Evolutionary conservation across 2,888 invertebrate genomes (phyloP).

Genomic region (Platerodrilus igneus): DNA sequence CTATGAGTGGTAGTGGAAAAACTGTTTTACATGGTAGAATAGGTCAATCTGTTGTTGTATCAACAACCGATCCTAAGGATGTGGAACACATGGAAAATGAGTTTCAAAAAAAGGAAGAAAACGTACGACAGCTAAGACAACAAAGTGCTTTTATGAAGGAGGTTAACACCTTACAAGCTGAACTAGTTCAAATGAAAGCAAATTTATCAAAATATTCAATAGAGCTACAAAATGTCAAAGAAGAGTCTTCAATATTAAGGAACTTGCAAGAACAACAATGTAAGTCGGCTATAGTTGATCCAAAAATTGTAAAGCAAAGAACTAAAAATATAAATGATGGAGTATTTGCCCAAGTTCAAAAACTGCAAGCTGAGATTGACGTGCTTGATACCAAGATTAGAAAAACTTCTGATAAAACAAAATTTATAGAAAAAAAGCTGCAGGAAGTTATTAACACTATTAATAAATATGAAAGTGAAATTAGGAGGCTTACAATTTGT

Average conservation of each 20-base stretch:
- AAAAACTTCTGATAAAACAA: conserved; percentile 65
- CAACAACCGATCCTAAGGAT: conserved; percentile 47
- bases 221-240: conserved; percentile 51
- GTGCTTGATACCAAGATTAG: conserved; percentile 64
- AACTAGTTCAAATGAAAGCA: conserved; percentile 49
- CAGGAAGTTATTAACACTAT: conserved; percentile 64
- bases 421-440: conserved; percentile 66
- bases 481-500: conserved; percentile 64
- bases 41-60: conserved; percentile 61
- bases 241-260: no score
- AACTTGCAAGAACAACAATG: conserved; percentile 69
- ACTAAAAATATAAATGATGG: conserved; percentile 55
- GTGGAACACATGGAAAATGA: conserved; percentile 55
- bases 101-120: conserved; percentile 43
- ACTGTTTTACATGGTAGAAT: conserved; percentile 71
- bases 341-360: conserved; percentile 54
- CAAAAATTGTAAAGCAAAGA: conserved; percentile 56
- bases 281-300: conserved; percentile 63
- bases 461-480: conserved; percentile 65
- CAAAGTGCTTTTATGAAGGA: conserved; percentile 55
- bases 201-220: conserved; percentile 47
- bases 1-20: conserved; percentile 93
- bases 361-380: conserved; percentile 59
- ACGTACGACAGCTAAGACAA: conserved; percentile 50
- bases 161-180: conserved; percentile 49